Evolutionary conservation across 2,113 vertebrate species (phyloP).

Genomic region (Herpetotheres cachinnans): DNA sequence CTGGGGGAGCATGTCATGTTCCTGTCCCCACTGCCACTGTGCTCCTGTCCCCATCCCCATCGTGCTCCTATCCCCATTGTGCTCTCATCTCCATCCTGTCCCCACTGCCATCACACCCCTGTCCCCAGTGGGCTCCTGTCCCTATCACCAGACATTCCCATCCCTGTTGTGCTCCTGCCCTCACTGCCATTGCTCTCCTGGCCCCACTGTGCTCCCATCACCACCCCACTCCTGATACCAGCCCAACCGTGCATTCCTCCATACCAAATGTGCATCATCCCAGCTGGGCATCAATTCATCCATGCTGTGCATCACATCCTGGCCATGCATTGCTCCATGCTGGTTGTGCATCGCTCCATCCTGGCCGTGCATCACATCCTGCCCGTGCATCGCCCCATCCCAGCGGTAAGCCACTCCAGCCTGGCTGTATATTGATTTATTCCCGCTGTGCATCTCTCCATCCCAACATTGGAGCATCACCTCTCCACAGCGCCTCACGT

Average conservation of each 20-base stretch:
- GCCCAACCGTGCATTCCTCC: not conserved
- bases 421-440: fast-evolving
- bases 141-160: fast-evolving
- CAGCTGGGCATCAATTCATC: not conserved
- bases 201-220: not conserved
- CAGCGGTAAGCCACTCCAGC: not conserved
- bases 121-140: not conserved
- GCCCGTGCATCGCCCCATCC: fast-evolving
- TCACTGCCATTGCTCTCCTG: not conserved
- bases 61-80: fast-evolving
- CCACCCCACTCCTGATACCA: fast-evolving
- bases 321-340: fast-evolving
- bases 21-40: not conserved
- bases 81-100: not conserved
- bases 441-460: fast-evolving
- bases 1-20: fast-evolving
- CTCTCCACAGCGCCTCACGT: fast-evolving
- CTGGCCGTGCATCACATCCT: not conserved
- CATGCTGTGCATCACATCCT: not conserved
- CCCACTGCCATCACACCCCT: not conserved
- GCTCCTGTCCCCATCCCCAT: fast-evolving
- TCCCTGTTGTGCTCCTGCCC: not conserved
- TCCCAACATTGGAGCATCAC: not conserved
- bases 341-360: fast-evolving
- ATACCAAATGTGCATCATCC: not conserved